phyloP scores from a whole-genome alignment of 2,113 vertebrate species.

The Alces alces region DNA sequence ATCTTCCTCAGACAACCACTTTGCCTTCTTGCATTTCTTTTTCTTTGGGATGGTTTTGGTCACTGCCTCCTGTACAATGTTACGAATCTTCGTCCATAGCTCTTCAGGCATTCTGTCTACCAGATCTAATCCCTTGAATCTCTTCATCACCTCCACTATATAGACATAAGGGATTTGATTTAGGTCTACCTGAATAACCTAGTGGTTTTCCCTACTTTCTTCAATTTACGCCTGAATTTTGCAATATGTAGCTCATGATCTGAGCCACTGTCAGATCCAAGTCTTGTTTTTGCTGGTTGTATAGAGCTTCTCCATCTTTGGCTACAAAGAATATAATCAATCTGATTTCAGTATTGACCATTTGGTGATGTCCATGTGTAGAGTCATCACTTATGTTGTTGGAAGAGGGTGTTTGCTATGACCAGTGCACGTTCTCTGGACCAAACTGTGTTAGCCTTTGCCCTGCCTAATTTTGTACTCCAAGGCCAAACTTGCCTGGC shows the following conservation, averaged over 20 bases:
- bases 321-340: background rate
- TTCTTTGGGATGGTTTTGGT: background rate
- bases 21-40: background rate
- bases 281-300: background rate
- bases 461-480: background rate
- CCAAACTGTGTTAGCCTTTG: background rate
- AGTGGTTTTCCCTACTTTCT: background rate
- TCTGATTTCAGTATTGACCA: background rate
- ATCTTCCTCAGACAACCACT: background rate
- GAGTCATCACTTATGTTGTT: background rate
- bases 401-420: background rate
- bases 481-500: background rate
- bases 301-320: background rate
- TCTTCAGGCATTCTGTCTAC: background rate
- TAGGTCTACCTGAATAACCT: background rate
- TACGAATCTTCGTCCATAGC: fast-evolving
- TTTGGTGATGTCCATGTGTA: background rate
- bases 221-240: background rate
- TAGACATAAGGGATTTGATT: background rate
- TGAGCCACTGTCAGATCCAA: background rate
- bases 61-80: background rate
- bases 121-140: background rate
- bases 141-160: background rate
- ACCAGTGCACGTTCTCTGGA: fast-evolving
- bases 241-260: background rate